Conservation (phyloP, 2,113 vertebrate genomes). For the Embiotoca jacksoni region DNA sequence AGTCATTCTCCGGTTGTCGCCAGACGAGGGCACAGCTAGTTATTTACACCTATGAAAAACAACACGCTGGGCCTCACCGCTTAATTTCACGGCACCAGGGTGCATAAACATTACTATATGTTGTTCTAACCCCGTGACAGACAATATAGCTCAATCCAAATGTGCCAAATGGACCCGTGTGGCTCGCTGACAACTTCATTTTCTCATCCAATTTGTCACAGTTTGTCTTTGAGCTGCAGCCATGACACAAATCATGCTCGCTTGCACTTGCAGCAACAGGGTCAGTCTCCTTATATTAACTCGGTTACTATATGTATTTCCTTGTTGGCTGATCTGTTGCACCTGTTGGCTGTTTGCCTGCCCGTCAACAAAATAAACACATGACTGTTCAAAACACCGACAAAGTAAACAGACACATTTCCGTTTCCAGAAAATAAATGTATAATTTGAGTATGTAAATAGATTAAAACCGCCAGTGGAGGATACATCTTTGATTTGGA, state of each 20-base stretch:
- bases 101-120: slow-evolving; percentile 37
- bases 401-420: neutral
- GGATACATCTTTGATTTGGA: slow-evolving; percentile 26
- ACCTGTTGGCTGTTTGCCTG: slow-evolving; percentile 37
- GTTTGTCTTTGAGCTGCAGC: slow-evolving; percentile 58
- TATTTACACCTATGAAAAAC: slow-evolving; percentile 33
- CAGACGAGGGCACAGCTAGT: neutral
- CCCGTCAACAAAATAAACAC: neutral
- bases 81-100: slow-evolving; percentile 24
- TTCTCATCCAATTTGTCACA: slow-evolving; percentile 63
- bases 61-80: neutral
- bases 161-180: slow-evolving; percentile 48
- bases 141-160: slow-evolving; percentile 38
- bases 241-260: slow-evolving; percentile 42
- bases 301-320: slow-evolving; percentile 28
- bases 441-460: slow-evolving; percentile 43
- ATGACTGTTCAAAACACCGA: slow-evolving; percentile 32
- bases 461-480: slow-evolving; percentile 42
- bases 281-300: slow-evolving; percentile 45
- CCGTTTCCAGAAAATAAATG: slow-evolving; percentile 22
- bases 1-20: slow-evolving; percentile 27
- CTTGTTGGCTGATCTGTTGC: slow-evolving; percentile 21
- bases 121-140: slow-evolving; percentile 32
- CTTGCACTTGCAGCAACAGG: slow-evolving; percentile 35
- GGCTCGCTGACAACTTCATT: slow-evolving; percentile 59